These are phyloP conservation scores for Okapia johnstoni DNA, from an alignment of 2,113 vertebrate species.

Conservation along the genomic window DNA sequence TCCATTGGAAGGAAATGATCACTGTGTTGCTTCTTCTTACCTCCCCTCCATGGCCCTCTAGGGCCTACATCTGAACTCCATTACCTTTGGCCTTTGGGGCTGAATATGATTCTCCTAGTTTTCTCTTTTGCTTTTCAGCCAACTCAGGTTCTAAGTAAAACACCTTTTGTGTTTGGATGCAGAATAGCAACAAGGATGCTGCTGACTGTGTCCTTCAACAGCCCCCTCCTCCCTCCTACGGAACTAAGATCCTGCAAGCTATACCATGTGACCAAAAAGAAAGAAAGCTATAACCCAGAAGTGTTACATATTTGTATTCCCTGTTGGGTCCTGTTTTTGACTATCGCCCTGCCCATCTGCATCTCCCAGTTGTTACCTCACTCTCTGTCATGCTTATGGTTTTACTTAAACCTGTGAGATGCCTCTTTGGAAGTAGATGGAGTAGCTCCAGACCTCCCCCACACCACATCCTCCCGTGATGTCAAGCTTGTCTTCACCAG, in stretches of 20 bases:
- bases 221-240: not conserved
- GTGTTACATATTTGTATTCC: not conserved
- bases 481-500: not conserved
- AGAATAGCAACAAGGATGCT: not conserved
- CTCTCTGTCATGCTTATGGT: not conserved
- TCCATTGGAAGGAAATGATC: not conserved
- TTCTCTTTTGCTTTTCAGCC: not conserved
- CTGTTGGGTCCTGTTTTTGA: not conserved
- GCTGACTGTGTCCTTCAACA: not conserved
- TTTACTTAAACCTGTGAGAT: not conserved
- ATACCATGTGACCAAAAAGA: not conserved
- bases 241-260: not conserved
- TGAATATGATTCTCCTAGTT: not conserved
- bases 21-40: not conserved
- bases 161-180: not conserved
- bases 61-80: not conserved
- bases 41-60: rapidly evolving
- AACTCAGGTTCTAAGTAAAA: not conserved
- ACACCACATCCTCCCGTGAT: rapidly evolving
- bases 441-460: not conserved
- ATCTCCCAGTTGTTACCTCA: not conserved
- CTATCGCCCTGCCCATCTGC: not conserved
- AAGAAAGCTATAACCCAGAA: not conserved
- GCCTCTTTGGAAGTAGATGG: not conserved
- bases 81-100: not conserved